These are phyloP conservation scores for Raillietiella orientalis DNA, from an alignment of 2,888 invertebrate species.

Conservation along the genomic window DNA sequence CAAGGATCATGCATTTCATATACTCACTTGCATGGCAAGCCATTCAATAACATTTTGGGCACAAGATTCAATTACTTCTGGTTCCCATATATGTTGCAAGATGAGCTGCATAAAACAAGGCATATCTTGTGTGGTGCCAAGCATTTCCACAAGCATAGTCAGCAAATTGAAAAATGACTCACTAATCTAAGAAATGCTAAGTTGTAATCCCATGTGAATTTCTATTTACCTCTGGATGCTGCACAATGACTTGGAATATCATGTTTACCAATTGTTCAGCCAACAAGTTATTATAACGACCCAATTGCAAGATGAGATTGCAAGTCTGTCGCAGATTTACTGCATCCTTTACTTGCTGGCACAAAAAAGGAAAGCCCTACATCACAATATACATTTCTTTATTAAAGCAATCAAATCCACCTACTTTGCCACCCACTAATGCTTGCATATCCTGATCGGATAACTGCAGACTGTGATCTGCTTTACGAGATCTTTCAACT, in stretches of 20 bases:
- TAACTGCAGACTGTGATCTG: constrained; percentile 31
- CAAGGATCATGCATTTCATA: not conserved
- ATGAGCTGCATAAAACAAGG: constrained; percentile 72
- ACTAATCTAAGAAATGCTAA: constrained; percentile 23
- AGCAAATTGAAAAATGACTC: constrained; percentile 74
- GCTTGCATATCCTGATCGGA: constrained; percentile 44
- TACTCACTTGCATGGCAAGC: constrained; percentile 33
- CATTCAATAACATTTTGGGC: constrained; percentile 75
- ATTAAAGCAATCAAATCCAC: constrained; percentile 1
- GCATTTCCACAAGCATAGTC: constrained; percentile 47
- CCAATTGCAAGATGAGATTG: constrained; percentile 61
- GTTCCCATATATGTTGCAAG: constrained; percentile 46
- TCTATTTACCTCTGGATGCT: constrained; percentile 41
- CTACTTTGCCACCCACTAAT: constrained; percentile 50
- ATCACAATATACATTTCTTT: constrained; percentile 8
- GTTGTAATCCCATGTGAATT: constrained; percentile 5
- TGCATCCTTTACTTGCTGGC: constrained; percentile 76
- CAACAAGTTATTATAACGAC: constrained; percentile 60
- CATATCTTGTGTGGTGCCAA: constrained; percentile 37
- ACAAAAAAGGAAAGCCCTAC: constrained; percentile 65
- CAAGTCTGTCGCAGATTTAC: constrained; percentile 70
- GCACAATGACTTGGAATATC: constrained; percentile 64
- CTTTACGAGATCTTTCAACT: constrained; percentile 54
- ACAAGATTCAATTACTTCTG: constrained; percentile 35
- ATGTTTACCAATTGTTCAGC: constrained; percentile 61